phyloP scores from a whole-genome alignment of 2,888 invertebrate species.

The Deilephila porcellus region DNA sequence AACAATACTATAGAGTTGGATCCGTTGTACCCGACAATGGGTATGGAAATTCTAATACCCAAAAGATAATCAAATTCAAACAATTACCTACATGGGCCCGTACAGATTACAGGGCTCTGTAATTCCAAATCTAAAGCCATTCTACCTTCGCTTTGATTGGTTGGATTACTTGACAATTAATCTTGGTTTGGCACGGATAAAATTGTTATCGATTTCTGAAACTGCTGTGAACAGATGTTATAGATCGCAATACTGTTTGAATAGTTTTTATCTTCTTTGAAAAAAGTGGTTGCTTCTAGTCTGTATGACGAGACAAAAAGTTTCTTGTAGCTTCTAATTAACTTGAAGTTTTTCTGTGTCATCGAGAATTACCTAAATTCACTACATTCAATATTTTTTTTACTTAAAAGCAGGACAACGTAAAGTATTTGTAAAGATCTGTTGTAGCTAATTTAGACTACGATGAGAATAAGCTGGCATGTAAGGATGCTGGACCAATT shows the following conservation, averaged over 20 bases:
- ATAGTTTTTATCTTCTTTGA: no score
- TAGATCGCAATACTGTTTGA: background rate
- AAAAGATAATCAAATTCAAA: slow-evolving; percentile 19
- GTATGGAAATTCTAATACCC: slow-evolving; percentile 8
- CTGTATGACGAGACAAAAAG: no score
- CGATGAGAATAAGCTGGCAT: no score
- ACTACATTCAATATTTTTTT: no score
- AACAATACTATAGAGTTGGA: background rate
- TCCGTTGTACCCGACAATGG: background rate
- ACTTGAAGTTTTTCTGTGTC: no score
- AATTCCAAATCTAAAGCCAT: slow-evolving; percentile 6
- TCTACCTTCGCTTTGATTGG: background rate
- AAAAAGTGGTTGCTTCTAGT: no score
- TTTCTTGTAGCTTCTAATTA: no score
- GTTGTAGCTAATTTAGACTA: no score
- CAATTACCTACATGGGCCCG: slow-evolving; percentile 17
- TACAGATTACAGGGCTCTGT: background rate
- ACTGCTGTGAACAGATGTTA: background rate
- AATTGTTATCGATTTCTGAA: slow-evolving; percentile 1
- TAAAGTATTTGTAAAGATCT: no score
- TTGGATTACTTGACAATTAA: slow-evolving; percentile 19
- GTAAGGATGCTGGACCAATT: no score
- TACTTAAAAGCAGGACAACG: no score
- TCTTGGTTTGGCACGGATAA: slow-evolving; percentile 11
- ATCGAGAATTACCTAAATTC: no score